These are phyloP conservation scores for Clitarchus hookeri DNA, from an alignment of 2,888 invertebrate species.

Conservation along the genomic window DNA sequence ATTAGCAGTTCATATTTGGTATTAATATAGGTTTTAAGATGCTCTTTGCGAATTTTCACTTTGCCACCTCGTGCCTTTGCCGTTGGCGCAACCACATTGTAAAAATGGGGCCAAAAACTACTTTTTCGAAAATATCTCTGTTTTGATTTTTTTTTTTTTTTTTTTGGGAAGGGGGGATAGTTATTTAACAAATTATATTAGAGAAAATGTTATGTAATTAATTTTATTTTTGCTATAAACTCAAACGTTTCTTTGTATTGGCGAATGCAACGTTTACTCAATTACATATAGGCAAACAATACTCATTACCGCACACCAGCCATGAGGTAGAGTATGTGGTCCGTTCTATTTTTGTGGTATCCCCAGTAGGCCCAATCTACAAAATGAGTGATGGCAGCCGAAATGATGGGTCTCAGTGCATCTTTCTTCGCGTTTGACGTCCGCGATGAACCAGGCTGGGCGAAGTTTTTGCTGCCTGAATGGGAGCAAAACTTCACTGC, in stretches of 20 bases:
- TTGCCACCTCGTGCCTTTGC: not conserved
- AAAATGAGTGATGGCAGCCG: conserved; percentile 16
- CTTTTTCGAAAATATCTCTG: not conserved
- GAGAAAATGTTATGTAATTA: not conserved
- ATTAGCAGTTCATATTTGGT: not conserved
- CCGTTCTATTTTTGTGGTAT: conserved; percentile 51
- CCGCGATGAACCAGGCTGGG: conserved; percentile 37
- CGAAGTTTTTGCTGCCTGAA: conserved; percentile 39
- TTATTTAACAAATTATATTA: not conserved
- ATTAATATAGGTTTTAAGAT: not conserved
- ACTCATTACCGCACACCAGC: conserved; percentile 30
- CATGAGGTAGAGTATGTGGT: conserved; percentile 47
- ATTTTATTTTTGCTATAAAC: not conserved
- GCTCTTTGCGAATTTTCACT: conserved; percentile 5
- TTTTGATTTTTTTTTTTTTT: not conserved
- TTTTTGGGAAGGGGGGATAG: not conserved
- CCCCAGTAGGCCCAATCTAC: conserved; percentile 51
- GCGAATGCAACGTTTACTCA: not conserved
- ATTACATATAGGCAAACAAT: not conserved
- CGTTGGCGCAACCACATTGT: not conserved
- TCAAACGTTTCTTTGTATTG: not conserved
- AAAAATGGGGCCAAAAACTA: not conserved
- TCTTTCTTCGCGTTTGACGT: conserved; percentile 35
- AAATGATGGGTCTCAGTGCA: conserved; percentile 34
- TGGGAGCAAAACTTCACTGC: conserved; percentile 33